Conservation (phyloP, 2,888 invertebrate species). For the Nowickia ferox region DNA sequence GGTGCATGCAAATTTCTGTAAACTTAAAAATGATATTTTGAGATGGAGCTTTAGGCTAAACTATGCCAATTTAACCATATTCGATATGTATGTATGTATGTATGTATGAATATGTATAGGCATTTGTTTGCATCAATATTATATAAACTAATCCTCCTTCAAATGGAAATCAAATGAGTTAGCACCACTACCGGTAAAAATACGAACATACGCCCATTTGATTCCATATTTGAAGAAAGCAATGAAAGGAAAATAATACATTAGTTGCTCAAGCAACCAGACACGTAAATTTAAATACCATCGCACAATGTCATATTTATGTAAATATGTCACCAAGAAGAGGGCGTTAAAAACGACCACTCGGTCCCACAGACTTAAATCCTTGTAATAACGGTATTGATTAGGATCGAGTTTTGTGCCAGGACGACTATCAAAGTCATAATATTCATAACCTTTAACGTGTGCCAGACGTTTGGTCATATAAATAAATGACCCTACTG, state of each 20-base stretch:
- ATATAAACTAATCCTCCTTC: conserved; percentile 75
- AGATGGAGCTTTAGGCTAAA: too few relatives aligned
- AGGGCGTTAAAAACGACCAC: conserved; percentile 79
- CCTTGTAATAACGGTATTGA: conserved; percentile 83
- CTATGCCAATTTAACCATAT: neutral
- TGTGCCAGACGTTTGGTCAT: conserved; percentile 85
- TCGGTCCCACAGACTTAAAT: conserved; percentile 83
- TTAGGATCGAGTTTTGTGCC: conserved; percentile 75
- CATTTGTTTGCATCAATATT: neutral
- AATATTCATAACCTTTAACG: conserved; percentile 85
- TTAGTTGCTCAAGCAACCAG: conserved; percentile 85
- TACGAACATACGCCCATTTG: conserved; percentile 85
- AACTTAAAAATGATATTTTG: too few relatives aligned
- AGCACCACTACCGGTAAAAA: conserved; percentile 81
- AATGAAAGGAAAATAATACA: conserved; percentile 88
- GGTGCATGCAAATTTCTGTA: too few relatives aligned
- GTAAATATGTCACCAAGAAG: conserved; percentile 81
- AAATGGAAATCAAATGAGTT: conserved; percentile 74
- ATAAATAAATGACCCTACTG: conserved; percentile 85
- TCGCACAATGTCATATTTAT: conserved; percentile 84
- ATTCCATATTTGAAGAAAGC: conserved; percentile 88
- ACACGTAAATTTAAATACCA: conserved; percentile 86
- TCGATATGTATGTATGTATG: neutral
- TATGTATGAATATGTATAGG: neutral
- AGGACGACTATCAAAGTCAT: conserved; percentile 78